These are phyloP conservation scores for Talpa occidentalis DNA, from an alignment of 2,113 vertebrate species.

Conservation along the genomic window DNA sequence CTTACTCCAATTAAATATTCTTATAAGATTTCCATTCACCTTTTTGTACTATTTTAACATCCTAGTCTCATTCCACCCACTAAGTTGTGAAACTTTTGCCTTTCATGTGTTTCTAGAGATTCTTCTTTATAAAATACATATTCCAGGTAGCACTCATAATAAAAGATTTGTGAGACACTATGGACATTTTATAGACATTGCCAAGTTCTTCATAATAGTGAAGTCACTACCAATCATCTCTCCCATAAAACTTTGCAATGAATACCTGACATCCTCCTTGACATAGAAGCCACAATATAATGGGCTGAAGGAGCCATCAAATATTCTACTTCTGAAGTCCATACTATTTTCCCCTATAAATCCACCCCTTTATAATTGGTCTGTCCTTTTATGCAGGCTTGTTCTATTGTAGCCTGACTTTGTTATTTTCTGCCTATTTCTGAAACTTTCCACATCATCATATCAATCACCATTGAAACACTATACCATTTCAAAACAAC, in stretches of 20 bases:
- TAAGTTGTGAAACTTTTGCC: neutral
- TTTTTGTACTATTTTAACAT: constrained; percentile 3
- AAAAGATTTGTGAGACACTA: constrained; percentile 6
- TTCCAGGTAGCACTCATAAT: neutral
- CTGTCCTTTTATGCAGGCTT: neutral
- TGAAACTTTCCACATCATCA: neutral
- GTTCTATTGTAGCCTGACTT: neutral
- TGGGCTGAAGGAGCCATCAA: neutral
- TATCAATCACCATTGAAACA: neutral
- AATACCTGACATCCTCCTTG: neutral
- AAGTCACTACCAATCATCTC: constrained; percentile 42
- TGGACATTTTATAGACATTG: neutral
- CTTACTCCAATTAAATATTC: neutral
- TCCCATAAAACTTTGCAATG: constrained; percentile 32
- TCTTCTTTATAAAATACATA: neutral
- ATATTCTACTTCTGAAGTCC: neutral
- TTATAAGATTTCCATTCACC: neutral
- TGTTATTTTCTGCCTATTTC: neutral
- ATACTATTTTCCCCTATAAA: neutral
- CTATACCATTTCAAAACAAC: neutral
- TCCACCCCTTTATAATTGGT: neutral
- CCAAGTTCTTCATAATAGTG: neutral
- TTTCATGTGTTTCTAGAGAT: constrained; percentile 37
- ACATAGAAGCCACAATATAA: constrained; percentile 9
- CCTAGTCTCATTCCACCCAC: neutral